phyloP scores from a whole-genome alignment of 2,888 invertebrate species.

The Andrena dorsata region DNA sequence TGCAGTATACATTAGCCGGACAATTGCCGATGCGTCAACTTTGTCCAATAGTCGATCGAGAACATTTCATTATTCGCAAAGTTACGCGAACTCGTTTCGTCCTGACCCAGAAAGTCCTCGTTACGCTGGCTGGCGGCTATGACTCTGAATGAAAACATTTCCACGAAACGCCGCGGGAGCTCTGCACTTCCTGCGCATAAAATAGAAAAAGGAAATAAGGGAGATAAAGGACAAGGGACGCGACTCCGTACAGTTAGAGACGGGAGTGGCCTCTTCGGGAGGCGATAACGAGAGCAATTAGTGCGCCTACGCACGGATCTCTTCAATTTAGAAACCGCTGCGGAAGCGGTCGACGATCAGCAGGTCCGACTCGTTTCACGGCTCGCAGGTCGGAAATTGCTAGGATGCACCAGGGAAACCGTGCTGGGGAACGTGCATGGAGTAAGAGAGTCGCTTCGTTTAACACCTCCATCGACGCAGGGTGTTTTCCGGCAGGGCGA shows the following conservation, averaged over 20 bases:
- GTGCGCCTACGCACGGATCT: conserved; percentile 14
- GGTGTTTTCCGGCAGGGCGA: neutral
- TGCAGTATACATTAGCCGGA: conserved; percentile 58
- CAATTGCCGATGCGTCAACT: conserved; percentile 64
- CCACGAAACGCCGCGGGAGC: conserved; percentile 6
- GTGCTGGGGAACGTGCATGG: conserved; percentile 21
- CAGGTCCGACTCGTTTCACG: conserved; percentile 49
- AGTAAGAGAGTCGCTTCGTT: conserved; percentile 15
- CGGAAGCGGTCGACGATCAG: conserved; percentile 37
- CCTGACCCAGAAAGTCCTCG: conserved; percentile 55
- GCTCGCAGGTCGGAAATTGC: conserved; percentile 26
- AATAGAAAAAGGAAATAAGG: neutral
- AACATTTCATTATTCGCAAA: conserved; percentile 60
- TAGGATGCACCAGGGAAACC: conserved; percentile 26
- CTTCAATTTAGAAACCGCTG: conserved; percentile 44
- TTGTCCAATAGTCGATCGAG: conserved; percentile 58
- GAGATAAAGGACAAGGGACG: conserved; percentile 1
- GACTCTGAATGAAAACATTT: conserved; percentile 52
- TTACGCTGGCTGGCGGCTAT: conserved; percentile 24
- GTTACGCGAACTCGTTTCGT: conserved; percentile 55
- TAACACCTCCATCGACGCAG: conserved; percentile 45
- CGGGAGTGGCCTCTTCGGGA: conserved; percentile 2
- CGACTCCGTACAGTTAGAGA: conserved; percentile 1
- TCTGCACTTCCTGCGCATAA: conserved; percentile 2
- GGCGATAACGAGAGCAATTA: conserved; percentile 47